Evolutionary conservation across 1,140 invertebrate genomes (phyloP), one percentile per base, ranked within the genome.

Genomic region (Lordiphosa stackelbergi): DNA sequence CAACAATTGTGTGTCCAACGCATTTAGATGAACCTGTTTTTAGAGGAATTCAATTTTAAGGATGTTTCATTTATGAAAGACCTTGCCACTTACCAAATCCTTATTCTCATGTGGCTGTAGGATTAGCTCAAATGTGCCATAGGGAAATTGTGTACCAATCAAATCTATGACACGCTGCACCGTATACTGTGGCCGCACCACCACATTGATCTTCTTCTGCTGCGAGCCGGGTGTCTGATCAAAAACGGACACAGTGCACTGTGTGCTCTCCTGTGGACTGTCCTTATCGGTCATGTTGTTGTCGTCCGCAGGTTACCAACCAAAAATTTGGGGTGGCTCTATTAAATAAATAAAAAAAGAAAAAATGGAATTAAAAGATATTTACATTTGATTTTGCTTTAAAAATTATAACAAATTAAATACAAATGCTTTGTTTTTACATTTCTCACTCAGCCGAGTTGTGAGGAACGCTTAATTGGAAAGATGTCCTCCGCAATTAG

Each of bases 181-280:
- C 6, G 88, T 89, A 31, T 87, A 89, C 8, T 89, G 89, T 4
- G 88, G 87, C 19, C 90, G 89, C 10, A 91, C 70, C 55, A 77
- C 88, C 87, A 73, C 89, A 58, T 62, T 87, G 52, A 69, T 88
- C 75, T 88, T 90, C 53, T 81, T 88, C 46, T 78, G 86, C 75
- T 66, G 84, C 57, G 62, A 85, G 60, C 56, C 85, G 74, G 64
- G 88, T 24, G 90, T 90, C 78, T 91, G 88, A 73, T 91, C 91
- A 31, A 88, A 88, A 40, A 92, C 77, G 53, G 90, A 88, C 31
- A 92, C 77, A 49, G 90, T 89, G 75, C 91, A 92, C 63, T 90
- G 73, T 43, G 90, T 88, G 49, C 63, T 59, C 47, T 75, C 71
- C 28, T 69, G 43, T 10, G 28, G 9, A 9, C 11, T 79, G 58